A percentile compares a stretch with the other conserved stretches of the same genome.
These are phyloP conservation scores for Nineta flava DNA, from an alignment of 2,888 invertebrate genomes.

Conservation along the genomic window DNA sequence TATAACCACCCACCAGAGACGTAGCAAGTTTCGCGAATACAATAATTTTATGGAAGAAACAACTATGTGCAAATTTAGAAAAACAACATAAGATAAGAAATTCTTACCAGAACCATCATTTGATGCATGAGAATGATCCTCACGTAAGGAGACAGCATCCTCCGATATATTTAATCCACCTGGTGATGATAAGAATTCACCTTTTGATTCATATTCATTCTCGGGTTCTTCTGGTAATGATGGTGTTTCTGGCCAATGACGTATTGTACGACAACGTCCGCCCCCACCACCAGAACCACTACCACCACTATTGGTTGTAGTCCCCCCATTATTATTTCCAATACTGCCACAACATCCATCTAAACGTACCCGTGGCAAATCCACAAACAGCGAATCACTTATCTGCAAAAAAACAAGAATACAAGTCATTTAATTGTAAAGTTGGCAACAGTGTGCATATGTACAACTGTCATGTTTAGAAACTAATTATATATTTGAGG, in stretches of 20 bases:
- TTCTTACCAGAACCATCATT: not conserved
- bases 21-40: too few relatives aligned
- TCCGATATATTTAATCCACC: not conserved
- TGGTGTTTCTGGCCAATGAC: constrained; percentile 45
- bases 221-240: constrained; percentile 51
- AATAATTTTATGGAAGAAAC: too few relatives aligned
- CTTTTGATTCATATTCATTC: constrained; percentile 19
- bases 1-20: too few relatives aligned
- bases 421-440: not conserved
- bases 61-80: too few relatives aligned
- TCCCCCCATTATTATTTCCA: too few relatives aligned
- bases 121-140: not conserved
- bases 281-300: too few relatives aligned
- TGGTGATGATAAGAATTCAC: not conserved
- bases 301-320: too few relatives aligned
- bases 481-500: too few relatives aligned
- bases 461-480: too few relatives aligned
- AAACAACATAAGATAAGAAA: too few relatives aligned
- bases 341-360: constrained; percentile 27
- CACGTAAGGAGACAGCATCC: not conserved
- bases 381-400: constrained; percentile 38
- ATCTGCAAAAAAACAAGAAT: constrained; percentile 23
- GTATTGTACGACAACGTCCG: constrained; percentile 39
- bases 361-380: constrained; percentile 47
- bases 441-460: too few relatives aligned